Evolutionary conservation across 1,140 invertebrate genomes (phyloP).

Genomic region (Leptopilina boulardi): DNA sequence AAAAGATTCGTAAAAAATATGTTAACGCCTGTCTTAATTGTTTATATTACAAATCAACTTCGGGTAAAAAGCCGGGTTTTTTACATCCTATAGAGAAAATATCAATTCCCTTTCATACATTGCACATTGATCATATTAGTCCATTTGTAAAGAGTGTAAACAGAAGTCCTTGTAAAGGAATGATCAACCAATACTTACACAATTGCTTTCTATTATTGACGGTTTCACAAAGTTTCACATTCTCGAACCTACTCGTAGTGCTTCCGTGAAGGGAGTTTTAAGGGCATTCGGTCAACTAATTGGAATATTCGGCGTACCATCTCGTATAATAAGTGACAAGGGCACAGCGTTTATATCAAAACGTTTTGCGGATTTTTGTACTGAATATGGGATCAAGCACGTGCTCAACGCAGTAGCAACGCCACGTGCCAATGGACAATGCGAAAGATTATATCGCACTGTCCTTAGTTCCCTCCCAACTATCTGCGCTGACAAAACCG

Average conservation of each 20-base stretch:
- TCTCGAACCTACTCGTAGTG: slow-evolving; percentile 56
- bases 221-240: slow-evolving; percentile 62
- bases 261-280: slow-evolving; percentile 44
- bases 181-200: too few relatives aligned
- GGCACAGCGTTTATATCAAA: slow-evolving; percentile 52
- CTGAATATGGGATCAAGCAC: slow-evolving; percentile 49
- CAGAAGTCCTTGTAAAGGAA: too few relatives aligned
- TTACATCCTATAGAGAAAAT: slow-evolving; percentile 54
- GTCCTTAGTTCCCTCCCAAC: slow-evolving; percentile 54
- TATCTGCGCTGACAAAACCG: slow-evolving; percentile 40
- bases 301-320: slow-evolving; percentile 55
- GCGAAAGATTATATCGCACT: slow-evolving; percentile 55
- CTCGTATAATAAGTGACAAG: slow-evolving; percentile 52
- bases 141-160: slow-evolving; percentile 53
- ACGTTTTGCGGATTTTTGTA: slow-evolving; percentile 47
- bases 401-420: slow-evolving; percentile 59
- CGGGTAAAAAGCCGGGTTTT: slow-evolving; percentile 42
- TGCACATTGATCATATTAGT: slow-evolving; percentile 66
- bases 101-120: slow-evolving; percentile 53
- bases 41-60: too few relatives aligned
- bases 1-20: slow-evolving; percentile 33
- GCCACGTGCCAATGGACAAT: slow-evolving; percentile 61
- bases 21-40: too few relatives aligned
- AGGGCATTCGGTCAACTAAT: slow-evolving; percentile 39
- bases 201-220: slow-evolving; percentile 50